These are phyloP conservation scores for Micrastur ruficollis DNA, from an alignment of 2,797 vertebrate genomes.

Conservation along the genomic window DNA sequence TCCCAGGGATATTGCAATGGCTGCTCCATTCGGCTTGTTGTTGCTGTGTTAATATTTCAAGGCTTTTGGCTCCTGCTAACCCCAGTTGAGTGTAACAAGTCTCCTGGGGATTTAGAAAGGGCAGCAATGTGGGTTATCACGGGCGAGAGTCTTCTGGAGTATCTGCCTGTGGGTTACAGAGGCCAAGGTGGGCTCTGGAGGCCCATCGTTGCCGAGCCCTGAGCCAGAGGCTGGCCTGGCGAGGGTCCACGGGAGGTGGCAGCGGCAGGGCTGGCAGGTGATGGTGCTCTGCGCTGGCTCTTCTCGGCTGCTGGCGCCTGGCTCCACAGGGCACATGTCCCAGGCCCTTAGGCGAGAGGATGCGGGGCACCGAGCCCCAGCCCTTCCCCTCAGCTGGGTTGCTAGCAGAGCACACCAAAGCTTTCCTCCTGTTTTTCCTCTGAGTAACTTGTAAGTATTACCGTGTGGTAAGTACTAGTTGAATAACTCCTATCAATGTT, in stretches of 20 bases:
- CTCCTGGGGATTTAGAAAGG: background rate
- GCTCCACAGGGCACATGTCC: background rate
- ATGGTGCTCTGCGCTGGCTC: background rate
- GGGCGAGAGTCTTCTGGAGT: background rate
- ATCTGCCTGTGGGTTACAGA: background rate
- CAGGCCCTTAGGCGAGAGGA: too few species aligned
- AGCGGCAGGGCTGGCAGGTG: background rate
- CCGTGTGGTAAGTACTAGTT: background rate
- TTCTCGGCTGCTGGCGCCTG: rapidly evolving
- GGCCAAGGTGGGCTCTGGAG: background rate
- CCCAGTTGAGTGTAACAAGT: background rate
- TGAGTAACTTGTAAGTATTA: background rate
- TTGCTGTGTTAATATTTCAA: background rate
- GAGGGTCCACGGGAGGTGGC: rapidly evolving
- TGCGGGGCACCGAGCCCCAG: background rate
- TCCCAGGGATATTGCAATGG: background rate
- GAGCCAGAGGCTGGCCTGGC: too few species aligned
- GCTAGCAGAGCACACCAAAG: background rate
- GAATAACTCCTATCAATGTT: rapidly evolving
- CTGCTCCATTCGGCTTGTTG: background rate
- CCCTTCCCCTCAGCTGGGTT: background rate
- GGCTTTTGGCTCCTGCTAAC: background rate
- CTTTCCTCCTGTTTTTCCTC: background rate
- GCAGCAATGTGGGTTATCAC: background rate
- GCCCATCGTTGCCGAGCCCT: rapidly evolving